A percentile compares a stretch with the other conserved stretches of the same genome.
Conservation (phyloP, 37 sponge, comb jelly and placozoan species). For the Dysidea cf. avara region DNA sequence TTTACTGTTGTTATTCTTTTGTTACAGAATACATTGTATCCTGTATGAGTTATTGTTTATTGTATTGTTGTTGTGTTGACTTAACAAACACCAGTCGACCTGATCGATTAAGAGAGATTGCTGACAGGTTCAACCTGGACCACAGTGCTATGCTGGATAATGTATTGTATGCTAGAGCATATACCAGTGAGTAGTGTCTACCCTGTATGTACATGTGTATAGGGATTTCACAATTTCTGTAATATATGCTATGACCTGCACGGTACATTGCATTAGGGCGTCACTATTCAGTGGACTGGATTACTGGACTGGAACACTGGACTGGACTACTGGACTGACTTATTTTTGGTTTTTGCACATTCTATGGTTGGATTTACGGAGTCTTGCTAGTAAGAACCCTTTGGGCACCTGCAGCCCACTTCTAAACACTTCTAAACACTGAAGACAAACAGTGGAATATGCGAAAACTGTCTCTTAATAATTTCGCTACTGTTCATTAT, state of each 20-base stretch:
- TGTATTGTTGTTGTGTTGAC: neutral
- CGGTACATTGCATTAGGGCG: too few species aligned
- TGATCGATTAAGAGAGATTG: slow-evolving; percentile 92
- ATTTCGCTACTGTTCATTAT: too few species aligned
- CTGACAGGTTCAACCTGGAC: slow-evolving; percentile 96
- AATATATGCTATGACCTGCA: too few species aligned
- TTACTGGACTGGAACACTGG: too few species aligned
- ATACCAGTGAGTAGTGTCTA: slow-evolving; percentile 79
- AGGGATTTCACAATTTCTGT: neutral
- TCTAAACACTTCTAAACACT: too few species aligned
- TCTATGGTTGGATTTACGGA: too few species aligned
- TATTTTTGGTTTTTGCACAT: too few species aligned
- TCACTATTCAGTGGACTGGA: too few species aligned
- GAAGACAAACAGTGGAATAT: too few species aligned
- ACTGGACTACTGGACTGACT: neutral
- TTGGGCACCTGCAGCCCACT: too few species aligned
- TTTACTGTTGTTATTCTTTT: neutral
- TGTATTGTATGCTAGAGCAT: slow-evolving; percentile 95
- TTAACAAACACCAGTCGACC: slow-evolving; percentile 76
- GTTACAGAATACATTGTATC: slow-evolving; percentile 77
- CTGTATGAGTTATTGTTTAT: neutral
- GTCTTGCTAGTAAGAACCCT: too few species aligned
- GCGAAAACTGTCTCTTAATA: too few species aligned
- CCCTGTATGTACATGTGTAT: neutral
- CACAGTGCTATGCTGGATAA: slow-evolving; percentile 97